Evolutionary conservation across 2,113 vertebrate genomes (phyloP), one percentile per base, ranked within the genome.

Genomic region (Serranochromis macrocephalus): DNA sequence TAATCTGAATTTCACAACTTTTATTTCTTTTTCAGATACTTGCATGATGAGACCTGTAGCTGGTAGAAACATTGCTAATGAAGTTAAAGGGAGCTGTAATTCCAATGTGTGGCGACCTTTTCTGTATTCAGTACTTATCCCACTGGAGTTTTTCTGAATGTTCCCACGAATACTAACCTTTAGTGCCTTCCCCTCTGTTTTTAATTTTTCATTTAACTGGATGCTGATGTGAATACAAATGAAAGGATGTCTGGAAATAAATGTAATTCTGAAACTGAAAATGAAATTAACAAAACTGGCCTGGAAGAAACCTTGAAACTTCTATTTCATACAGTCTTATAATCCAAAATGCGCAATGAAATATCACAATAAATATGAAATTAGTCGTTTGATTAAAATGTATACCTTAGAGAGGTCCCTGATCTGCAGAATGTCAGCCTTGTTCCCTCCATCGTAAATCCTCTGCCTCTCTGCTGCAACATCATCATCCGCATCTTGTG

Each of bases 381-480:
- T n/a, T 10, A 17, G 31, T 84, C 21, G 2, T 49, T 75, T 75
- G 14, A 29, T 1, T 49, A 7, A 47, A 31, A 47, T 49, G 16
- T 51, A 61, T 58, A 98, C 99, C 97, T 99, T 99, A 11, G 96
- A 98, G 53, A 99, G 95, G 90, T 98, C 97, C 89, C 95, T 95
- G 85, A 99, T 94, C 84, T 96, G 96, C 91, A 99, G 95, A 91
- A 99, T 96, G 96, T 98, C 97, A 3, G 83, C 96, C 95, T 96
- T 98, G 90, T 94, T 97, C 14, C 95, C 96, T 49, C 97, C 97
- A 9, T 89, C 96, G 86, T 97, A 93, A 91, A 99, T 96, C 89
- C 97, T 97, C 93, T 95, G 93, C 90, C 98, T 97, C 96, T 99
- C 98, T 89, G 96, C 96, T 81, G 98, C 97, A 58, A 99, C 98